phyloP scores from a whole-genome alignment of 2,113 vertebrate species.

The Triplophysa siluroides region DNA sequence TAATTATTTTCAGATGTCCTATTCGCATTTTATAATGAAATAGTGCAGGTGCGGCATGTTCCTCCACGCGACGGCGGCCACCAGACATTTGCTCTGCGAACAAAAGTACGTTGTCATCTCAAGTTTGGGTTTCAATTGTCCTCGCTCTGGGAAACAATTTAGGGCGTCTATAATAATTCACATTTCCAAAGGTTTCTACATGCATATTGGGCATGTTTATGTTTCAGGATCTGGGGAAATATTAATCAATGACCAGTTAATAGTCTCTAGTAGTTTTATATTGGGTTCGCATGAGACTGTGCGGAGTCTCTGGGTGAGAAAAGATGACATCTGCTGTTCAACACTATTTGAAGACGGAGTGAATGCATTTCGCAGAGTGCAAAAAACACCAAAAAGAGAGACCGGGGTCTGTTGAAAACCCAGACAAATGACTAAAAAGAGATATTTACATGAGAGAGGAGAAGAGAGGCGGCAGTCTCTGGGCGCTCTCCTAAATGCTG shows the following conservation, averaged over 20 bases:
- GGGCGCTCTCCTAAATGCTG: slow-evolving; percentile 28
- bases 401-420: background rate
- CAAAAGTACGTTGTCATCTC: slow-evolving; percentile 2
- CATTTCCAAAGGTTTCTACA: too few relatives aligned
- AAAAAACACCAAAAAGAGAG: background rate
- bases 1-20: slow-evolving; percentile 40
- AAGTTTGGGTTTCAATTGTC: background rate
- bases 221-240: too few relatives aligned
- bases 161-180: too few relatives aligned
- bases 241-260: too few relatives aligned
- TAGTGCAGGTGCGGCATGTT: slow-evolving; percentile 64
- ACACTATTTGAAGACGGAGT: background rate
- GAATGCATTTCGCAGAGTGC: background rate
- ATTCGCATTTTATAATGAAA: slow-evolving; percentile 72
- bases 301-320: background rate
- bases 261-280: too few relatives aligned
- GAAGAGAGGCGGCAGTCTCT: slow-evolving; percentile 39
- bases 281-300: too few relatives aligned
- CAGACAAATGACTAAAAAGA: slow-evolving; percentile 1
- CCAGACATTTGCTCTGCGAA: slow-evolving; percentile 1
- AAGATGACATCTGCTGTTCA: background rate
- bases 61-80: background rate
- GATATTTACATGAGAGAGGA: slow-evolving; percentile 35
- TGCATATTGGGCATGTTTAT: too few relatives aligned
- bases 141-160: too few relatives aligned